These are phyloP conservation scores for Proteles cristata DNA, from an alignment of 2,113 vertebrate genomes.

Conservation along the genomic window DNA sequence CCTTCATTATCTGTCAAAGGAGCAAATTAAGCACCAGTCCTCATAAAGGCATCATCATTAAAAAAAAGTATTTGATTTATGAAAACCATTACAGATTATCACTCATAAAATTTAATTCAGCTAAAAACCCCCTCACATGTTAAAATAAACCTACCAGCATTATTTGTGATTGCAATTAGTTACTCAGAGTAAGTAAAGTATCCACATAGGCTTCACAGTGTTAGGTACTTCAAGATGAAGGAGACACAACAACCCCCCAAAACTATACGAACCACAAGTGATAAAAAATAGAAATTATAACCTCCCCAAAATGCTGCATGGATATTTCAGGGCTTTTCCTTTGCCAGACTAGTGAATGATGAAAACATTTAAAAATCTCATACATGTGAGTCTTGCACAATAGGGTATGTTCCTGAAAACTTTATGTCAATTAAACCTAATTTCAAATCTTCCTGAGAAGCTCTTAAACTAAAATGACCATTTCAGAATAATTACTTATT, in stretches of 20 bases:
- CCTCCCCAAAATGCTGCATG: not conserved
- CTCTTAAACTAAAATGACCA: not conserved
- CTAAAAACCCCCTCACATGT: not conserved
- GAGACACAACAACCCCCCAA: not conserved
- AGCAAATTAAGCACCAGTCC: not conserved
- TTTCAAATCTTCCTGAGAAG: constrained; percentile 43
- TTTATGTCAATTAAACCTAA: not conserved
- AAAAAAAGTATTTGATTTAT: not conserved
- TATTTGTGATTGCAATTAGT: not conserved
- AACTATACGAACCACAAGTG: not conserved
- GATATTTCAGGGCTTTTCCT: constrained; percentile 5
- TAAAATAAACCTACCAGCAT: not conserved
- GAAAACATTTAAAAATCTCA: not conserved
- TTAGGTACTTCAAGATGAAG: not conserved
- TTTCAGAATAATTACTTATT: constrained; percentile 33
- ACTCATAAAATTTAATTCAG: constrained; percentile 12
- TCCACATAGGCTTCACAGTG: not conserved
- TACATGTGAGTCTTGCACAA: not conserved
- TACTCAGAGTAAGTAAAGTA: constrained; percentile 10
- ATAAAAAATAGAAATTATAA: constrained; percentile 8
- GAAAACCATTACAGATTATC: not conserved
- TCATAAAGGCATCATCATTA: not conserved
- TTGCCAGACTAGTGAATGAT: not conserved
- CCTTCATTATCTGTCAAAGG: constrained; percentile 4
- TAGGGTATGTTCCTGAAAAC: not conserved